phyloP scores from a whole-genome alignment of 2,113 vertebrate species.

The Odocoileus hemionus region DNA sequence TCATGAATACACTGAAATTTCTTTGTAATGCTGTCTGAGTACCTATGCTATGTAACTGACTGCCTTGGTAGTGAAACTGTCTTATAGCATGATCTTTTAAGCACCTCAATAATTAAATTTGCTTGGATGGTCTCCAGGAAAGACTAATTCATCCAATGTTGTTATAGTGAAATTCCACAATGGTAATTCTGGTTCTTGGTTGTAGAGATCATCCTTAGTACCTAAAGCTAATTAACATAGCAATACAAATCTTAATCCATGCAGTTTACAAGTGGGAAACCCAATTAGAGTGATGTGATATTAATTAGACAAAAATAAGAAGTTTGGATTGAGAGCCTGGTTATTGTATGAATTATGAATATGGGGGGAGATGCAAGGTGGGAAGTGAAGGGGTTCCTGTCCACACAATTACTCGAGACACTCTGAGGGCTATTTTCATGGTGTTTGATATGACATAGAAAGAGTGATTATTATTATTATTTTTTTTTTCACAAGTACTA shows the following conservation, averaged over 20 bases:
- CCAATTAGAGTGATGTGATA: constrained; percentile 42
- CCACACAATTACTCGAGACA: not conserved
- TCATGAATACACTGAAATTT: not conserved
- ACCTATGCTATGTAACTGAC: not conserved
- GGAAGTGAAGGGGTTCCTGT: too few species aligned
- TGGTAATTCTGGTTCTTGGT: constrained; percentile 40
- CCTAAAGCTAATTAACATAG: constrained; percentile 60
- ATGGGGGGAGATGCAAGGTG: not conserved
- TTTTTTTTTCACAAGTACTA: not conserved
- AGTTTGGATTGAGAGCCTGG: not conserved
- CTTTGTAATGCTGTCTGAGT: not conserved
- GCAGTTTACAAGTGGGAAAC: constrained; percentile 39
- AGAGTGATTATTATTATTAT: not conserved
- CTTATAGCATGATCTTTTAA: constrained; percentile 57
- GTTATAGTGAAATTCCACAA: constrained; percentile 41
- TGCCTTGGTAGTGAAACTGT: not conserved
- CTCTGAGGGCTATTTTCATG: not conserved
- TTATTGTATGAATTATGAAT: not conserved
- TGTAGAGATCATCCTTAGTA: constrained; percentile 20
- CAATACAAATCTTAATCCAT: constrained; percentile 55
- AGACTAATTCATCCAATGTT: constrained; percentile 8
- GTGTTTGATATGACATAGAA: not conserved
- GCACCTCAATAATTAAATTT: constrained; percentile 54
- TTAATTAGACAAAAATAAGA: constrained; percentile 48
- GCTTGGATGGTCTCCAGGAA: constrained; percentile 50